phyloP scores from a whole-genome alignment of 2,113 vertebrate genomes.

The Brienomyrus longianalis region DNA sequence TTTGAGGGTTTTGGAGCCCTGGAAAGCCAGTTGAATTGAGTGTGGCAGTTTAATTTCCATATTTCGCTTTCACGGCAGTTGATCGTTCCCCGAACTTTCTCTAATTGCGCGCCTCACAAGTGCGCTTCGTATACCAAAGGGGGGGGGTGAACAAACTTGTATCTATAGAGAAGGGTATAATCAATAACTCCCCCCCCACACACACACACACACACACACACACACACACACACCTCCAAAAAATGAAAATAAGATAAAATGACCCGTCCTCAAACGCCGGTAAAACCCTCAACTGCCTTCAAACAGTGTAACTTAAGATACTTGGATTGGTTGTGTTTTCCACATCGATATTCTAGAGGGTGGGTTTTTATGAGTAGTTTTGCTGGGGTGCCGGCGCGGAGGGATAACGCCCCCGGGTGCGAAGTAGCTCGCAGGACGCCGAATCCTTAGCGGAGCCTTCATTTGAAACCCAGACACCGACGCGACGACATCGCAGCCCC shows the following conservation, averaged over 20 bases:
- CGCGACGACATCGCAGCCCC: conserved; percentile 45
- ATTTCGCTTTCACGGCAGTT: neutral
- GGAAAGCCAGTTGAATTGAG: neutral
- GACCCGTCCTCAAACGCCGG: neutral
- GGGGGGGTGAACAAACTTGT: neutral
- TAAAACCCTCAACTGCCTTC: neutral
- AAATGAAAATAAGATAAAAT: neutral
- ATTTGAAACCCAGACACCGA: conserved; percentile 46
- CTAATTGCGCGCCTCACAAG: neutral
- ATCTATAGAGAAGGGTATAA: neutral
- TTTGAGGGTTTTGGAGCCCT: neutral
- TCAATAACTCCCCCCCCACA: neutral
- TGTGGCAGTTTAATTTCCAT: neutral
- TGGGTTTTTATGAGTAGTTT: neutral
- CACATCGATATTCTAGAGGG: neutral
- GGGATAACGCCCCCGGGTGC: conserved; percentile 14
- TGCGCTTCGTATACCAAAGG: neutral
- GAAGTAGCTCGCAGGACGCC: conserved; percentile 8
- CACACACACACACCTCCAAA: neutral
- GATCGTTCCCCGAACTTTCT: neutral
- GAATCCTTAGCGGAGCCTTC: conserved; percentile 18
- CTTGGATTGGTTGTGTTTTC: neutral
- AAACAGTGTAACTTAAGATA: neutral
- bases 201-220: too few species aligned
- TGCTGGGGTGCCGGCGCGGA: conserved; percentile 22